Percentiles rank a stretch among this genome's conserved stretches.
Conservation (phyloP, 2,797 vertebrate species). For the Acridotheres tristis region DNA sequence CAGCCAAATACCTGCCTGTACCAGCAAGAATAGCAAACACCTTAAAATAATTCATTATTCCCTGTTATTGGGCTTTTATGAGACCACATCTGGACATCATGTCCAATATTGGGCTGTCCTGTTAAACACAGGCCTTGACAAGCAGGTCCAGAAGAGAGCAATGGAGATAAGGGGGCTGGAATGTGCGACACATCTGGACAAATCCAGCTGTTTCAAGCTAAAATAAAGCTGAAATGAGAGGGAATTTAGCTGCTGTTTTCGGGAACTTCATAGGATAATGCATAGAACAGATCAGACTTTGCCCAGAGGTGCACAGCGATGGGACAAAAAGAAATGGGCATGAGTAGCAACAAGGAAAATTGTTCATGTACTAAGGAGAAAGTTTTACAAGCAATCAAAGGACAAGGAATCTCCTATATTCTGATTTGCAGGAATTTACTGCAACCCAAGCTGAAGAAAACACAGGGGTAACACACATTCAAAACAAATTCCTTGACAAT, state of each 20-base stretch:
- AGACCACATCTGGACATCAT: not conserved
- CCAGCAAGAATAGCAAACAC: not conserved
- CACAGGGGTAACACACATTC: not conserved
- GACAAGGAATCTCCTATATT: not conserved
- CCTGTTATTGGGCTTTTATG: not conserved
- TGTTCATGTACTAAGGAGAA: not conserved
- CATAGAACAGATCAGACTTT: not conserved
- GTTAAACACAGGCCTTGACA: not conserved
- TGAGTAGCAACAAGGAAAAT: not conserved
- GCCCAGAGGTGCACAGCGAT: not conserved
- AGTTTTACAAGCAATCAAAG: not conserved
- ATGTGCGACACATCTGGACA: not conserved
- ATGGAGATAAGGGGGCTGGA: not conserved
- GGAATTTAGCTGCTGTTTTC: not conserved
- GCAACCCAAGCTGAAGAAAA: not conserved
- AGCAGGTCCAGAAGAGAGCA: not conserved
- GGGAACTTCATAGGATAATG: not conserved
- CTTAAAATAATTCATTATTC: not conserved
- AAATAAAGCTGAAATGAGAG: not conserved
- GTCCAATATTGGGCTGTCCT: not conserved
- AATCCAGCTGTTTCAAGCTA: not conserved
- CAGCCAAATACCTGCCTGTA: not conserved
- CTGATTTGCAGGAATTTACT: not conserved
- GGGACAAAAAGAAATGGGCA: not conserved
- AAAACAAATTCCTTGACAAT: not conserved